Base-by-base conservation (phyloP, 2,888 invertebrate species). In the Globia sparganii region DNA sequence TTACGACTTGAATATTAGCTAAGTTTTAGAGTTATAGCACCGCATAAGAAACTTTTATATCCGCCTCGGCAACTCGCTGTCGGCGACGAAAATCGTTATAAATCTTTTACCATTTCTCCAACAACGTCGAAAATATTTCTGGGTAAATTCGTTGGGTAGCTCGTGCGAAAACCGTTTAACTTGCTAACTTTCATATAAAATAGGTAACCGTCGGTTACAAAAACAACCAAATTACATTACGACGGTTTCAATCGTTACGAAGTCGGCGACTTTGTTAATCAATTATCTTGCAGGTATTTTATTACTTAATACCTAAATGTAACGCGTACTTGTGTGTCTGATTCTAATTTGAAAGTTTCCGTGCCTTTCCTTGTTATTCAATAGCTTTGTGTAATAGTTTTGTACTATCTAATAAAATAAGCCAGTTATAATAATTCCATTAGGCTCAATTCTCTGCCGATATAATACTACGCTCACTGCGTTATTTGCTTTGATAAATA, bases 1-100 rank as follows among this genome's bases (percentile, higher is more conserved):
- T 93, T 90, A 91, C 90, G 87, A 90, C 91, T 91, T 90, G 91
- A 93, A 93, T 92, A 93, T 93, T 92, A 93, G 92, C 91, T 90
- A 91, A 93, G 90, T 93, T 93, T 92, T 89, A 88, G 92, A 93
- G 91, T 93, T 92, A 91, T 91, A 91, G 90, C 88, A 87, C 86
- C 88, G 91, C 86, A 90, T 90, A 88, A 87, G 90, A 91, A 92
- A 91, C 90, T 92, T 91, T 90, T 90, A 88, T 90, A 88, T 89
- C 90, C 92, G 89, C 91, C 88, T 86, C 87, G 87, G 89, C 89
- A 90, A 91, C 88, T 91, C 87, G 89, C 90, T 90, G 92, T 91
- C 92, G 92, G 78, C 91, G 90, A 87, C 89, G 90, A 89, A 92
- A 93, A 92, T 92, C 91, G 91, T 92, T 92, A 93, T 93, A 93